Evolutionary conservation across 1,140 invertebrate genomes (phyloP), one percentile per base, ranked within the genome.

Genomic region (Drosophila ananassae): DNA sequence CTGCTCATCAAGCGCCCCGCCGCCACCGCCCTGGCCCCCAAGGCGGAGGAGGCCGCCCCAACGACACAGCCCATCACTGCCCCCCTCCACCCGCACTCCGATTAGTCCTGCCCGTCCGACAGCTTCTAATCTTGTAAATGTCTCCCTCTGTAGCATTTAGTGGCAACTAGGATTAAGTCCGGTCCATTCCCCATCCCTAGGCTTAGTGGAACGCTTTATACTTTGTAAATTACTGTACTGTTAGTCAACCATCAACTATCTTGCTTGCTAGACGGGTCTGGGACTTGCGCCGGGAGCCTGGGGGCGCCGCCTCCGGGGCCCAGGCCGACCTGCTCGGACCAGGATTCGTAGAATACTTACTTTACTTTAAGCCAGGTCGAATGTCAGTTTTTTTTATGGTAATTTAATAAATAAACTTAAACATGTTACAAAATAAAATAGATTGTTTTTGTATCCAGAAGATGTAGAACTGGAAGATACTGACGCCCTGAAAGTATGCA

Each of bases 1-100:
- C 64, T 93, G 52, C 79, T 94, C 6, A 82, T 92, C 21, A 91
- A 82, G 52, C 72, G 79, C 30, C 75, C 84, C 21, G 6, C 52
- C 22, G n/a, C 79, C 37, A 6, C 32, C 21, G 30, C 5, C 37
- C 25, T 17, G 24, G 30, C 25, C 9, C 4, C 39, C 12, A 21
- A 9, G 13, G 24, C 48, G 21, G 30, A 28, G 9, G 28, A 34
- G 13, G 25, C 52, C 37, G 48, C 60, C 24, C 17, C 68, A 34
- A 60, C 63, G 37, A 72, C 57, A 24, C 8, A 17, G 50, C 71
- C 64, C 58, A 71, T 54, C 34, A 66, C 58, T 79, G 77, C 74
- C 67, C 37, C 12, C 12, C 57, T 34, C 48, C 81, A 84, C 63
- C 68, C 62, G 28, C 82, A 87, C 50, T 73, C 72, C 67, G 82